Conservation (phyloP, 2,797 vertebrate species). For the Choloepus didactylus region DNA sequence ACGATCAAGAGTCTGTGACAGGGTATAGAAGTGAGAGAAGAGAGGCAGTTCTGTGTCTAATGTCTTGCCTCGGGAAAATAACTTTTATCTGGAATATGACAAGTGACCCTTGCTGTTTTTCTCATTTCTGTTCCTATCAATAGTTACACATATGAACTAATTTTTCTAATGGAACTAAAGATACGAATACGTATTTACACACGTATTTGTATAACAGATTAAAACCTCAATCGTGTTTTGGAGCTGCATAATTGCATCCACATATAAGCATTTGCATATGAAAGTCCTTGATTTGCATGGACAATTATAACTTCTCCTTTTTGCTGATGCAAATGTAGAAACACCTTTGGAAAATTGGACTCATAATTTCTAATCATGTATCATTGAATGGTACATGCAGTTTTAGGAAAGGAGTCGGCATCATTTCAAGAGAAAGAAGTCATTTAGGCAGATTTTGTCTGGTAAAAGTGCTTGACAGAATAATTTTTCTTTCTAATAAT, state of each 20-base stretch:
- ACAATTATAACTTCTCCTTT: slow-evolving; percentile 69
- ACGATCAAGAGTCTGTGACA: neutral
- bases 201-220: slow-evolving; percentile 80
- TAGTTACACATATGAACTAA: slow-evolving; percentile 40
- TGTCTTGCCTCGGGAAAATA: neutral
- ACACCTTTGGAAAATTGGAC: slow-evolving; percentile 77
- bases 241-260: slow-evolving; percentile 76
- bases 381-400: slow-evolving; percentile 63
- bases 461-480: slow-evolving; percentile 66
- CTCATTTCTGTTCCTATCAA: slow-evolving; percentile 45
- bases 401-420: slow-evolving; percentile 68
- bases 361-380: slow-evolving; percentile 82
- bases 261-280: slow-evolving; percentile 81
- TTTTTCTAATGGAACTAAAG: slow-evolving; percentile 65
- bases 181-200: slow-evolving; percentile 80
- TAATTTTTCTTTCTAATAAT: slow-evolving; percentile 63
- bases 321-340: slow-evolving; percentile 77
- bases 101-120: slow-evolving; percentile 39
- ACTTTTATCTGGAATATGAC: neutral
- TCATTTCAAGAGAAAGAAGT: slow-evolving; percentile 66
- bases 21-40: neutral
- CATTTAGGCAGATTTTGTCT: slow-evolving; percentile 76
- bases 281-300: slow-evolving; percentile 80
- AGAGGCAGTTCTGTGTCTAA: neutral
- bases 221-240: slow-evolving; percentile 65